Evolutionary conservation across 2,797 vertebrate species (phyloP).

Genomic region (Gambusia yucatana): DNA sequence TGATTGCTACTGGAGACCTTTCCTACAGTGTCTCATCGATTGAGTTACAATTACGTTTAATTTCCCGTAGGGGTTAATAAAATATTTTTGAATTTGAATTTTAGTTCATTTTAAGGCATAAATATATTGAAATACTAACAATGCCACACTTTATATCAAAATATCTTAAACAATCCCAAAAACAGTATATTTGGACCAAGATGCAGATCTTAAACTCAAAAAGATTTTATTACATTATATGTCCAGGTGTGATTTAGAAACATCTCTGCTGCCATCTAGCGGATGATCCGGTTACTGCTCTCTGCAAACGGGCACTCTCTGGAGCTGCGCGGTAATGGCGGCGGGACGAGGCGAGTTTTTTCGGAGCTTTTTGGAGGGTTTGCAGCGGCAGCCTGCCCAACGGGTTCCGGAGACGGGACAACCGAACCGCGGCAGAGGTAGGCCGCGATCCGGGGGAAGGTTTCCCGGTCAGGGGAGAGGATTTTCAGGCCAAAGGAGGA

Average conservation of each 20-base stretch:
- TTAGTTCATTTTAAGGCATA: background rate
- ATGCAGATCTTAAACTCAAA: background rate
- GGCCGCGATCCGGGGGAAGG: rapidly evolving
- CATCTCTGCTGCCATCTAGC: slow-evolving; percentile 20
- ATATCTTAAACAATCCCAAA: background rate
- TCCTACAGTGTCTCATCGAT: background rate
- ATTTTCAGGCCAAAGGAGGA: rapidly evolving
- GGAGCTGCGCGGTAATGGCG: slow-evolving; percentile 37
- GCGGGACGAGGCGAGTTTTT: slow-evolving; percentile 45
- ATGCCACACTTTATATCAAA: background rate
- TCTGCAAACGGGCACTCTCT: background rate
- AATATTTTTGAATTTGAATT: background rate
- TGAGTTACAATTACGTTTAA: background rate
- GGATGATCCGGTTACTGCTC: background rate
- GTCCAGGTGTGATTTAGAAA: background rate
- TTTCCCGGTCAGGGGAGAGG: background rate
- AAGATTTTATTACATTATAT: too few relatives aligned
- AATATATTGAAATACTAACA: background rate
- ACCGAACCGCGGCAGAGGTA: background rate
- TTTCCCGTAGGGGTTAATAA: too few relatives aligned
- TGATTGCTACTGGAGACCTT: background rate
- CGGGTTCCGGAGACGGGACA: rapidly evolving
- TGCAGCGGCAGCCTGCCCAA: slow-evolving; percentile 1
- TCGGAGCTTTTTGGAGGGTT: slow-evolving; percentile 21
- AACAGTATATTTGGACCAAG: background rate